Base-by-base conservation (phyloP, 37 sponge, comb jelly and placozoan genomes). In the Spongilla lacustris region DNA sequence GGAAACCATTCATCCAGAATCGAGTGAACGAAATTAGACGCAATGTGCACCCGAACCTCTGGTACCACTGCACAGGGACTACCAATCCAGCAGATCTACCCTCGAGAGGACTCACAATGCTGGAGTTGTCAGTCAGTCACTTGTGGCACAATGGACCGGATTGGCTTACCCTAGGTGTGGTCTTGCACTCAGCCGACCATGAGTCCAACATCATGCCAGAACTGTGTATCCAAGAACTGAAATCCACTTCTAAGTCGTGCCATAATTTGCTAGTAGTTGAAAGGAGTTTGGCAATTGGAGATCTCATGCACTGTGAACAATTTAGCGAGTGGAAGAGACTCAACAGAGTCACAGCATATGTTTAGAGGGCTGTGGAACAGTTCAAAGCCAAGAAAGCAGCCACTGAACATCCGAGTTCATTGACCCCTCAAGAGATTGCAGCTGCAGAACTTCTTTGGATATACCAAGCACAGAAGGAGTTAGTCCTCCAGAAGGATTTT, bases 291-390 rank as follows among this genome's bases (percentile, higher is more conserved):
- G 31, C 29, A 6, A 27, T 76, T 35, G 25, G 46, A 32, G 30
- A 34, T 10, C 69, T 81, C 34, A 81, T 81, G 30, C 28, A 66
- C 24, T 80, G 81, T 67, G 82, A 68, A 46, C 6, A 68, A 22
- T 81, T 28, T 35, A 81, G 82, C 35, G 22, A 12, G 34, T 46
- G 32, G 82, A 25, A 66, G 30, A n/a, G 69, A 30, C 36, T 69
- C 34, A 50, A 68, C 32, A n/a, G 82, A 68, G 82, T 81, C 19
- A 81, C 82, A 81, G 82, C 82, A 81, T 81, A 81, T 68, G 84
- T 83, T 21, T 34, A 32, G 36, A 30, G 46, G 36, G 33, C 46
- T 49, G 75, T 83, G 22, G 21, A 73, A 21, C 21, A 27, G 31
- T 22, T 83, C 29, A 83, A 83, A 48, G 32, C 31, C 73, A 48